Conservation (phyloP, 2,113 vertebrate genomes). For the Pipa parva region DNA sequence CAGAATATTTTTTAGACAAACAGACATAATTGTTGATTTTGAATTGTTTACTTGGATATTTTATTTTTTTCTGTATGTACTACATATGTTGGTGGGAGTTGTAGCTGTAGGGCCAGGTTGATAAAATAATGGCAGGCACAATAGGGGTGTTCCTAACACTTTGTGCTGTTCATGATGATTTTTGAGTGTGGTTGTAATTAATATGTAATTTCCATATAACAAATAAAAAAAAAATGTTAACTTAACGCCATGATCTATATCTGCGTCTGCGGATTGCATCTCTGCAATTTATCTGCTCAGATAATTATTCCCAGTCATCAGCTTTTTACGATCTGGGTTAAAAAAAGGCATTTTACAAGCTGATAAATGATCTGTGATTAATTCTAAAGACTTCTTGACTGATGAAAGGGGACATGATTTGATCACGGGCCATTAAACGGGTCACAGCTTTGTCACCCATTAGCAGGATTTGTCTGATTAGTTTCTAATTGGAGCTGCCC, state of each 20-base stretch:
- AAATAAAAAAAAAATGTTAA: conserved; percentile 14
- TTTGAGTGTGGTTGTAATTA: not conserved
- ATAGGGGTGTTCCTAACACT: too few species aligned
- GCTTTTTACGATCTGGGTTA: conserved; percentile 24
- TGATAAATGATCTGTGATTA: conserved; percentile 42
- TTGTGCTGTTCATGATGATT: not conserved
- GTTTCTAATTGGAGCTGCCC: conserved; percentile 38
- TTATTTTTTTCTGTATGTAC: too few species aligned
- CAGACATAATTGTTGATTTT: too few species aligned
- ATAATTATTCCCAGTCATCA: conserved; percentile 36
- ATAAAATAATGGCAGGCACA: too few species aligned
- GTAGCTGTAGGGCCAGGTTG: too few species aligned
- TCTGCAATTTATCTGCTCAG: conserved; percentile 6
- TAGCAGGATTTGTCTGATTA: conserved; percentile 40
- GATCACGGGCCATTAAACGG: conserved; percentile 39
- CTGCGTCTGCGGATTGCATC: conserved; percentile 12
- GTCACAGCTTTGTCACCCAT: conserved; percentile 42
- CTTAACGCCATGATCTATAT: conserved; percentile 24
- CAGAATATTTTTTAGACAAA: too few species aligned
- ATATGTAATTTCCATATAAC: not conserved
- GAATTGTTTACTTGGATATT: too few species aligned
- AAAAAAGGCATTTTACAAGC: conserved; percentile 36
- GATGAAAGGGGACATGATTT: conserved; percentile 42
- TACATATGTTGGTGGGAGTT: too few species aligned
- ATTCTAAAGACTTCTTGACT: conserved; percentile 32